phyloP scores from a whole-genome alignment of 2,797 vertebrate genomes.

The Manis pentadactyla region DNA sequence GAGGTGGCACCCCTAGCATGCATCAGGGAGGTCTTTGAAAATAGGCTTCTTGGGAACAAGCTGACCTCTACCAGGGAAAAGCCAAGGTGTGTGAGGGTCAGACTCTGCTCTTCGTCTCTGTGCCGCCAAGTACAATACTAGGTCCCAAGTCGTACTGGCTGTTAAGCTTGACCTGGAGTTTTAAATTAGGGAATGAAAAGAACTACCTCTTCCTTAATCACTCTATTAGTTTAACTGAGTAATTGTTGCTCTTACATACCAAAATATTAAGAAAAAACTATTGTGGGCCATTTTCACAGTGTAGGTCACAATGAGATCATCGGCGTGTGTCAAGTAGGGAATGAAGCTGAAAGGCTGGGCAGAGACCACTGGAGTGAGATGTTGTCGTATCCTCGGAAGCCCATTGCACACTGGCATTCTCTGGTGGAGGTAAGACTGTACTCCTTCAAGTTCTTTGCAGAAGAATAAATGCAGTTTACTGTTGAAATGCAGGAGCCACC shows the following conservation, averaged over 20 bases:
- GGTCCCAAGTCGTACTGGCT: background rate
- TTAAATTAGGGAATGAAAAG: background rate
- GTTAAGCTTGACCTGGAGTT: background rate
- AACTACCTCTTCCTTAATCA: background rate
- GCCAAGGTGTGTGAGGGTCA: background rate
- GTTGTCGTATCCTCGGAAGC: conserved; percentile 97
- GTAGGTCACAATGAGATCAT: conserved; percentile 99
- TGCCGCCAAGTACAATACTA: background rate
- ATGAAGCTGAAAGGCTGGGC: conserved; percentile 95
- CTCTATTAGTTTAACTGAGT: conserved; percentile 8
- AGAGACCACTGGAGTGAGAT: conserved; percentile 99
- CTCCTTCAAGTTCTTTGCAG: background rate
- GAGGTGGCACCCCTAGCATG: background rate
- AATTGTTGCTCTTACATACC: background rate
- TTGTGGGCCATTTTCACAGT: conserved; percentile 91
- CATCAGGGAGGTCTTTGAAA: background rate
- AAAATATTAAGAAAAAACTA: conserved; percentile 86
- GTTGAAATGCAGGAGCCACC: background rate
- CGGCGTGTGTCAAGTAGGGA: conserved; percentile 98
- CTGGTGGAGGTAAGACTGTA: conserved; percentile 95
- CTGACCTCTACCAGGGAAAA: background rate
- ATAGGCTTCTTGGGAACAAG: background rate
- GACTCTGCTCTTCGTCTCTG: background rate
- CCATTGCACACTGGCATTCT: conserved; percentile 99
- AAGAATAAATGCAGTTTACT: background rate